Conservation (phyloP, 2,888 invertebrate species). For the Glomeris marginata region DNA sequence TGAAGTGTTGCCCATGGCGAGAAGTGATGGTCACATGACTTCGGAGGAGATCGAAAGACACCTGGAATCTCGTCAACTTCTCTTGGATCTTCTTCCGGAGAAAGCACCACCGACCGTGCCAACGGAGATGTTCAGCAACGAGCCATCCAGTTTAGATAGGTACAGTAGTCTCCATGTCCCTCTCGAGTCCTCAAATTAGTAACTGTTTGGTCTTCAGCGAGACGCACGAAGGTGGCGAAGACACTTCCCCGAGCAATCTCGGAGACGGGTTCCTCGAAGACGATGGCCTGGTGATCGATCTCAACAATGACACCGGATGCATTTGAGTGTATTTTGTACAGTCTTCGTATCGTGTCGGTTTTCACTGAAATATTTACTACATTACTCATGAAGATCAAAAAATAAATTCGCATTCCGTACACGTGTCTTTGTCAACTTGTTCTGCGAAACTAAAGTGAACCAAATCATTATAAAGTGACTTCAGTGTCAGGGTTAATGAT, state of each 20-base stretch:
- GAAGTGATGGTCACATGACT: constrained; percentile 60
- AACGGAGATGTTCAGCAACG: constrained; percentile 88
- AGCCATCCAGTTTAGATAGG: constrained; percentile 67
- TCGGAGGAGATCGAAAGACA: constrained; percentile 83
- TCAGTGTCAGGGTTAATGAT: no score
- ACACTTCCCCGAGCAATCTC: constrained; percentile 66
- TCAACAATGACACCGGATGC: neutral
- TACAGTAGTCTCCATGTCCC: constrained; percentile 31
- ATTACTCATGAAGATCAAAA: no score
- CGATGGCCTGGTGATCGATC: constrained; percentile 10
- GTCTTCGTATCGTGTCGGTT: no score
- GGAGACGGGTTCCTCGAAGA: constrained; percentile 40
- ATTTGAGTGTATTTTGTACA: no score
- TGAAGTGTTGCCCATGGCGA: constrained; percentile 11
- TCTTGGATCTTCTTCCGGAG: constrained; percentile 58
- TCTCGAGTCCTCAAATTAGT: no score
- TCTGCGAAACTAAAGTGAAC: no score
- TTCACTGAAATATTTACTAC: no score
- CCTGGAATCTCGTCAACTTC: constrained; percentile 64
- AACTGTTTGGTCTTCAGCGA: no score
- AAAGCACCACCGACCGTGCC: constrained; percentile 78
- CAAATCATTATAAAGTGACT: no score
- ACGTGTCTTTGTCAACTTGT: no score
- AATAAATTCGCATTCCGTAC: no score
- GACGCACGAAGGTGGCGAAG: constrained; percentile 36